Evolutionary conservation across 2,888 invertebrate species (phyloP).

Genomic region (Cepaea hortensis): DNA sequence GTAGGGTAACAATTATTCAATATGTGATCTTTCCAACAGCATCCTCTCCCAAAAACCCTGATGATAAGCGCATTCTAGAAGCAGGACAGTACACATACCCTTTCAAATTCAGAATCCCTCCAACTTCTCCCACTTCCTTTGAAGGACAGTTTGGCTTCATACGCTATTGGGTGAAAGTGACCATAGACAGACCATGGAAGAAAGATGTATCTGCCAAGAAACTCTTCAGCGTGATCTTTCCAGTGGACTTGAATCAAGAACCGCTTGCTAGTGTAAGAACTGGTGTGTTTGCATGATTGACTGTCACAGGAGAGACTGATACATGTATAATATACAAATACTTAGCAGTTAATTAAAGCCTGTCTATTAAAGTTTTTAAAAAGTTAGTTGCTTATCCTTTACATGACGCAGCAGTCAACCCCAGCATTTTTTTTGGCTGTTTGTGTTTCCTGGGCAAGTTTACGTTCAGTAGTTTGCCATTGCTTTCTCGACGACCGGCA

Average conservation of each 20-base stretch:
- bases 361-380: too few species aligned
- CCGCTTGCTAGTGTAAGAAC: constrained; percentile 67
- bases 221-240: constrained; percentile 88
- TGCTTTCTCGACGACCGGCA: too few species aligned
- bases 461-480: too few species aligned
- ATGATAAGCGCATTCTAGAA: constrained; percentile 68
- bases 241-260: constrained; percentile 85
- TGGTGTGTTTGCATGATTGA: neutral
- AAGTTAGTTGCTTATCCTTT: too few species aligned
- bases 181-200: constrained; percentile 87
- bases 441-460: too few species aligned
- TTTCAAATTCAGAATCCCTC: constrained; percentile 85
- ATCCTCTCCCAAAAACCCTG: neutral
- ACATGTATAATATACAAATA: too few species aligned
- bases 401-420: too few species aligned
- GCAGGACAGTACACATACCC: constrained; percentile 86
- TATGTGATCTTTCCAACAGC: neutral
- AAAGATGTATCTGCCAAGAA: constrained; percentile 88
- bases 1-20: too few species aligned
- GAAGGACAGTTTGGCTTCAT: constrained; percentile 81
- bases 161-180: constrained; percentile 87
- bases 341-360: too few species aligned
- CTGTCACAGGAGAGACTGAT: too few species aligned
- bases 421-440: too few species aligned
- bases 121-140: constrained; percentile 71